phyloP scores from a whole-genome alignment of 2,113 vertebrate genomes.

The Diadophis punctatus region DNA sequence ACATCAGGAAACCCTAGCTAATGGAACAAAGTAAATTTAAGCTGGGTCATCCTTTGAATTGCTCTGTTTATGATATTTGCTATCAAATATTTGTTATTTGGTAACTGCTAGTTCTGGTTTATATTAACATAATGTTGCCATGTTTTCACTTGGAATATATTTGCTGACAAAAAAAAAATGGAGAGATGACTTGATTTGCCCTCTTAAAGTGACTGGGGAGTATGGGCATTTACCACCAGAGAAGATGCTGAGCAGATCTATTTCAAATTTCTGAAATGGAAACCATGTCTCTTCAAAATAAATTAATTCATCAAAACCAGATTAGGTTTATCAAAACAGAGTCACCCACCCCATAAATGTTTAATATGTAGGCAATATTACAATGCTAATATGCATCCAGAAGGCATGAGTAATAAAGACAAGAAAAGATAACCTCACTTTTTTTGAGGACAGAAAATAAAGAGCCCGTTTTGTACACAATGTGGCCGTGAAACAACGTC shows the following conservation, averaged over 20 bases:
- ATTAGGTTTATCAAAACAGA: not conserved
- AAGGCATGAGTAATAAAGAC: not conserved
- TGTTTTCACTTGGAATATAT: constrained; percentile 56
- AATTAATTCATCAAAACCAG: constrained; percentile 5
- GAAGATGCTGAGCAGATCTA: not conserved
- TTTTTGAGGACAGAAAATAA: not conserved
- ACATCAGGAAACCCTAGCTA: constrained; percentile 65
- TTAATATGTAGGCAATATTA: not conserved
- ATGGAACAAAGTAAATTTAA: constrained; percentile 81
- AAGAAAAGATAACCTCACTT: not conserved
- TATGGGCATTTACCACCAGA: not conserved
- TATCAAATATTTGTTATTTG: constrained; percentile 46
- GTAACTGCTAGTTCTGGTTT: constrained; percentile 51
- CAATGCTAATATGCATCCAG: not conserved
- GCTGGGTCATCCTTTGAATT: constrained; percentile 73
- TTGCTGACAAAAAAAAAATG: constrained; percentile 29
- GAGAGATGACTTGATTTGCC: constrained; percentile 12
- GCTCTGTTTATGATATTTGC: constrained; percentile 61
- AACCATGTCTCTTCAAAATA: not conserved
- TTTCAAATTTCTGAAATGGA: not conserved
- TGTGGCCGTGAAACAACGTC: not conserved
- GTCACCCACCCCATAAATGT: not conserved
- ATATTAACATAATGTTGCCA: constrained; percentile 51
- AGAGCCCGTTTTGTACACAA: not conserved
- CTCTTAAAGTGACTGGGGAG: not conserved